These are phyloP conservation scores for Rana temporaria DNA, from an alignment of 2,113 vertebrate genomes.

Conservation along the genomic window DNA sequence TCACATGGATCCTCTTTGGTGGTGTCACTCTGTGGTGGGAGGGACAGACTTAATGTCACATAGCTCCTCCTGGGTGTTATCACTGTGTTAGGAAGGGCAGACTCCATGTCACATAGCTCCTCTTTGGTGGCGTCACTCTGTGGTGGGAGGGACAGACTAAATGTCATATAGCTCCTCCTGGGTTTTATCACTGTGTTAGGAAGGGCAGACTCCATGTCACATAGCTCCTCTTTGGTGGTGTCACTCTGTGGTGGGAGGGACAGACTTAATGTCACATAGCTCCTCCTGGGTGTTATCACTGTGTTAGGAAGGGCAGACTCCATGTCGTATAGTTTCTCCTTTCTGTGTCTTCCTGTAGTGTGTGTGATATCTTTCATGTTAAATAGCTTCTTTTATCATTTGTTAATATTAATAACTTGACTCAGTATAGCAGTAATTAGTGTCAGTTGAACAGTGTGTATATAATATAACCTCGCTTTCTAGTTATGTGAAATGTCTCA, in stretches of 20 bases:
- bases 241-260: too few species aligned
- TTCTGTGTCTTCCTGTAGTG: background rate
- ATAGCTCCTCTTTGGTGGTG: too few species aligned
- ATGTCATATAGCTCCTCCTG: background rate
- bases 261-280: background rate
- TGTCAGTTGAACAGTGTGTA: too few species aligned
- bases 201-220: background rate
- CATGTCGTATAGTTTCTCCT: background rate
- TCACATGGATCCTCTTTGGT: too few species aligned
- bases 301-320: background rate
- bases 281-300: background rate
- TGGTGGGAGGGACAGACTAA: background rate
- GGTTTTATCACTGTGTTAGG: background rate
- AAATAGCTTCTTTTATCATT: background rate
- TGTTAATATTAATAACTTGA: too few species aligned
- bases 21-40: background rate
- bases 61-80: too few species aligned
- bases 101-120: too few species aligned
- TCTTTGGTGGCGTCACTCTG: background rate
- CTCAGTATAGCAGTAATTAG: too few species aligned
- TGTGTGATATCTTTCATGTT: background rate
- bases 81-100: too few species aligned
- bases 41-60: background rate
- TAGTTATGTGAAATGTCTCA: too few species aligned
- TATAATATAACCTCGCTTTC: too few species aligned